Percentiles rank a stretch among this genome's conserved stretches.
Evolutionary conservation across 2,797 vertebrate genomes (phyloP).

Genomic region (Halcyon smyrnensis): DNA sequence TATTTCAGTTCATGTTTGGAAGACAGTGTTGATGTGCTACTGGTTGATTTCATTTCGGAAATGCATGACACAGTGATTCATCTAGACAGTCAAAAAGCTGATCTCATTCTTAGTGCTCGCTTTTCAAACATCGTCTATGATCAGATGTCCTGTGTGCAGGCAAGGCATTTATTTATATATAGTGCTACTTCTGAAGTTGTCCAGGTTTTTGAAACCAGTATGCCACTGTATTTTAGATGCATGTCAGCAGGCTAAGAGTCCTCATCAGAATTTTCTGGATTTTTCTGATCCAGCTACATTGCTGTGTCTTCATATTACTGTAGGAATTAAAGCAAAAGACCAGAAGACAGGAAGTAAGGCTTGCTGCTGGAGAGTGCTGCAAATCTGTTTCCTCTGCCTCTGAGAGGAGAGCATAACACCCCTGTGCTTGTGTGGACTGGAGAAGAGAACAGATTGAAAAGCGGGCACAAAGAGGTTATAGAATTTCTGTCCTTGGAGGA

Average conservation of each 20-base stretch:
- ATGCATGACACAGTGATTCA: not conserved
- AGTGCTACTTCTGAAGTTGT: not conserved
- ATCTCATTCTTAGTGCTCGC: not conserved
- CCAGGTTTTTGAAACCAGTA: not conserved
- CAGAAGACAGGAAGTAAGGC: not conserved
- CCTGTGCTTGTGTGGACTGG: not conserved
- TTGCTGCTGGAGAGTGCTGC: not conserved
- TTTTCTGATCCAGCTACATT: not conserved
- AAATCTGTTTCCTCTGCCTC: not conserved
- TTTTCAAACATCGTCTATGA: not conserved
- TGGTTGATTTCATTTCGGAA: constrained; percentile 33
- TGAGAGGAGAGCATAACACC: not conserved
- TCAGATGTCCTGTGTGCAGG: not conserved
- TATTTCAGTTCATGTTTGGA: constrained; percentile 30
- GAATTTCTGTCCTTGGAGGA: not conserved
- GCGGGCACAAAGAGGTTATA: not conserved
- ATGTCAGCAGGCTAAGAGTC: not conserved
- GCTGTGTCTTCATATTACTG: not conserved
- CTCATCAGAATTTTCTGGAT: not conserved
- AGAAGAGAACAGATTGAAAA: not conserved
- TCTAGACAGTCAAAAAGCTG: not conserved
- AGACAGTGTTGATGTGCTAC: not conserved
- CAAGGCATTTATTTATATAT: not conserved
- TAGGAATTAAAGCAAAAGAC: not conserved
- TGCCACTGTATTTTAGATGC: not conserved